phyloP scores from a whole-genome alignment of 2,797 vertebrate species.

The Pangasius mekongensis region DNA sequence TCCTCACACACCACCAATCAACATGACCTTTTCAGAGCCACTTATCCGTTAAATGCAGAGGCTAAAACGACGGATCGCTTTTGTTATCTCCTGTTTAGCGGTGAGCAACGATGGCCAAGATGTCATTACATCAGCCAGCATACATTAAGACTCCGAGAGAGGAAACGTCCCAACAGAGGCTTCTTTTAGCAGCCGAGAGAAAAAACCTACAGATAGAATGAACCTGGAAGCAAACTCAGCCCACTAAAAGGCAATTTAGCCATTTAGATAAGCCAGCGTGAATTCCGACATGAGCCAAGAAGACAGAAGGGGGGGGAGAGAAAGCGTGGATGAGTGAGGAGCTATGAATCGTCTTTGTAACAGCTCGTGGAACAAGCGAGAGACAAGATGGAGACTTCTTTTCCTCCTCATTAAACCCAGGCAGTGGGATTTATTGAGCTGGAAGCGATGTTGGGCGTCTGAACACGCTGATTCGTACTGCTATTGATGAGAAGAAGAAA shows the following conservation, averaged over 20 bases:
- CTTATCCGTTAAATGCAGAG: constrained; percentile 75
- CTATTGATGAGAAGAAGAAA: constrained; percentile 33
- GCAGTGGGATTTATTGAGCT: constrained; percentile 13
- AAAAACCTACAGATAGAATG: constrained; percentile 65
- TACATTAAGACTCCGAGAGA: constrained; percentile 34
- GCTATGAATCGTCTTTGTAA: constrained; percentile 73
- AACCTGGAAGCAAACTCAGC: constrained; percentile 61
- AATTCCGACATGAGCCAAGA: constrained; percentile 58
- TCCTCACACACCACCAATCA: constrained; percentile 45
- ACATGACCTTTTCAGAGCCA: constrained; percentile 46
- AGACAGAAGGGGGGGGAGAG: neutral
- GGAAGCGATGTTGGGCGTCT: constrained; percentile 18
- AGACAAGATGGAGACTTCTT: constrained; percentile 37
- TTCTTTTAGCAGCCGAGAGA: constrained; percentile 67
- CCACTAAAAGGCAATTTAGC: constrained; percentile 71
- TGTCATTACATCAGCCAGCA: constrained; percentile 46
- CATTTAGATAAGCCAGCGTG: constrained; percentile 69
- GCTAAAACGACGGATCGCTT: constrained; percentile 76
- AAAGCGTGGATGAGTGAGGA: constrained; percentile 59
- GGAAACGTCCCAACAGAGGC: constrained; percentile 71
- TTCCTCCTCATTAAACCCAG: constrained; percentile 41
- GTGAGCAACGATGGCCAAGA: constrained; percentile 35
- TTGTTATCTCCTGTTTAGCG: constrained; percentile 54
- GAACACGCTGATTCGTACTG: neutral
- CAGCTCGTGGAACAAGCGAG: constrained; percentile 30